A percentile compares a stretch with the other conserved stretches of the same genome.
phyloP scores from a whole-genome alignment of 2,888 invertebrate genomes.

The Dilophus febrilis region DNA sequence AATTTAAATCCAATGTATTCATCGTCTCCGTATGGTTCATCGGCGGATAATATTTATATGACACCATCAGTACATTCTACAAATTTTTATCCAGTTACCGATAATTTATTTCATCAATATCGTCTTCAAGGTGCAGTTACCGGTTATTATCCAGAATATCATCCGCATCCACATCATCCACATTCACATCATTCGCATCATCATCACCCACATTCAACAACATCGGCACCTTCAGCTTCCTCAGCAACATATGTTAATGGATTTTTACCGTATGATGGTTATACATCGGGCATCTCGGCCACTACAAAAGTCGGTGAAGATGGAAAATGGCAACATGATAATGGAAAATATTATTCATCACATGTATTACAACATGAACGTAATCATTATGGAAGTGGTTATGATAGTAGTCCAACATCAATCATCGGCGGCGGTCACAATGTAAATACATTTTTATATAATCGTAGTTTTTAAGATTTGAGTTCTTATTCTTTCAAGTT shows the following conservation, averaged over 20 bases:
- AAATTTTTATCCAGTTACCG: conserved; percentile 61
- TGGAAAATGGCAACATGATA: conserved; percentile 31
- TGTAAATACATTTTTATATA: conserved; percentile 15
- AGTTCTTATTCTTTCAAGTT: background rate
- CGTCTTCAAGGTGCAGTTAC: conserved; percentile 55
- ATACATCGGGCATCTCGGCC: conserved; percentile 30
- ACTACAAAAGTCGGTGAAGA: conserved; percentile 25
- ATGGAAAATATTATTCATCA: conserved; percentile 34
- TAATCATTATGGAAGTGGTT: conserved; percentile 22
- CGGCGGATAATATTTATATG: conserved; percentile 32
- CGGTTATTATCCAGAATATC: conserved; percentile 67
- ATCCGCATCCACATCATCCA: conserved; percentile 44
- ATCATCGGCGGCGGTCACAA: conserved; percentile 18
- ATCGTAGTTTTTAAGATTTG: background rate
- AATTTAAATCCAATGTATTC: conserved; percentile 60
- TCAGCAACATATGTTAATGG: conserved; percentile 60
- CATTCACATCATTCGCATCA: conserved; percentile 41
- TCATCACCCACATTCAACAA: conserved; percentile 50
- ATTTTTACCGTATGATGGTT: conserved; percentile 46
- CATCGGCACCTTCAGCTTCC: conserved; percentile 41
- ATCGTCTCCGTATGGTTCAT: conserved; percentile 59
- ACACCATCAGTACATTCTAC: conserved; percentile 39
- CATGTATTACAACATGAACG: too few relatives aligned
- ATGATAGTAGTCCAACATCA: conserved; percentile 29
- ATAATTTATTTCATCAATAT: conserved; percentile 81